These are phyloP conservation scores for Pampus argenteus DNA, from an alignment of 2,797 vertebrate species.

Conservation along the genomic window DNA sequence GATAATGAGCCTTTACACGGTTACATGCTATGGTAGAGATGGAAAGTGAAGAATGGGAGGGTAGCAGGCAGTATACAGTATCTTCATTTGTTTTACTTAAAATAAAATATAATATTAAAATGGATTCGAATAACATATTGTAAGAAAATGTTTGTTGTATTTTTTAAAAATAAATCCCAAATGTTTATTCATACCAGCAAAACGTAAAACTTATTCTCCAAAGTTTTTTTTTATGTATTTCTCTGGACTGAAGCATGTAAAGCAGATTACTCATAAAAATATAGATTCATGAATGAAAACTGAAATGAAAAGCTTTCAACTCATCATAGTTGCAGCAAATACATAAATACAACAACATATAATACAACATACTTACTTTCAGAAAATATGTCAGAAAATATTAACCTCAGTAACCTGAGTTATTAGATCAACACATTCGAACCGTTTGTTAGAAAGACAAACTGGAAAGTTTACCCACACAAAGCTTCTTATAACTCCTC, in stretches of 20 bases:
- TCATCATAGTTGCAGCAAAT: no score
- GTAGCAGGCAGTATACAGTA: background rate
- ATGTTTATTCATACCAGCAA: background rate
- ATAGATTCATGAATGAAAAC: constrained; percentile 1
- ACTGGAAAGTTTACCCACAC: constrained; percentile 30
- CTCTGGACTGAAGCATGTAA: background rate
- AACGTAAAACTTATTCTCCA: background rate
- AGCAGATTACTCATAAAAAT: background rate
- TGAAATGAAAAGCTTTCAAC: no score
- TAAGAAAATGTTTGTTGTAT: background rate
- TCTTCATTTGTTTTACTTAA: background rate
- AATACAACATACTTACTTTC: no score
- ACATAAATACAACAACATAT: no score
- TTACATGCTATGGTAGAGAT: constrained; percentile 1
- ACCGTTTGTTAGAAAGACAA: background rate
- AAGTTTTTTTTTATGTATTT: background rate
- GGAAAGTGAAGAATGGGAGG: background rate
- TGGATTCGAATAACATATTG: background rate
- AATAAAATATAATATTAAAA: background rate
- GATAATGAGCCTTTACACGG: no score
- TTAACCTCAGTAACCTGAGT: constrained; percentile 9
- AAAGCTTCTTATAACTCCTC: constrained; percentile 26
- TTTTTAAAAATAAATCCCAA: background rate
- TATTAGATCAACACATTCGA: background rate
- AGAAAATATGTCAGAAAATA: no score